Evolutionary conservation across 2,797 vertebrate species (phyloP), one percentile per base, ranked within the genome.

Genomic region (Rachycentron canadum): DNA sequence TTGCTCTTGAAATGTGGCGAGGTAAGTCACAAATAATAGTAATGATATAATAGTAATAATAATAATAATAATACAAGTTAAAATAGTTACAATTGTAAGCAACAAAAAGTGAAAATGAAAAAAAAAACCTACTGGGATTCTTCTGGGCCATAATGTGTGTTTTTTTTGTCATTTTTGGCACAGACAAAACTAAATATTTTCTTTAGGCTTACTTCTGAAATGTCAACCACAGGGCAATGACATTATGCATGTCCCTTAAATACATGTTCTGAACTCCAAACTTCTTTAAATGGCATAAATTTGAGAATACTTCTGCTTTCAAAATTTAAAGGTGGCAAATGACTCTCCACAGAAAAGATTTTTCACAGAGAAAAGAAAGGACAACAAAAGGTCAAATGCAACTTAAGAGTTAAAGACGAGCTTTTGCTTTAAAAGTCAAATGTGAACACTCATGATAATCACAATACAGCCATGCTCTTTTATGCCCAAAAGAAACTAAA

Each of bases 401-500:
- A 85, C 30, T 79, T 56, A 52, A 59, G 21, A 45, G 14, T 34
- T 19, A 59, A 55, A 40, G 5, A 1, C 13, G 10, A 19, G 5
- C 23, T 43, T 79, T 45, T 61, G 23, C 32, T 71, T 68, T 43
- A 25, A 69, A 69, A 79, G 45, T 76, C 40, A 78, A 83, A 77
- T 49, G 53, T 55, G 50, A 86, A 86, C 63, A 61, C 36, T 74
- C 41, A 60, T 89, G 72, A 92, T 86, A 82, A 85, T 85, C 83
- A 73, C 63, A 76, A 82, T 68, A 83, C 57, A 21, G 26, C 40
- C 25, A 38, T 73, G 83, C 69, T 89, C 70, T 81, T 89, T 90
- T 47, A 83, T 78, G 61, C 65, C 72, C 21, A 23, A 82, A 78
- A 79, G 69, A 88, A 91, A 88, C 70, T 89, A 87, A 79, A 88